Conservation (phyloP, 2,113 vertebrate genomes). For the human region DNA sequence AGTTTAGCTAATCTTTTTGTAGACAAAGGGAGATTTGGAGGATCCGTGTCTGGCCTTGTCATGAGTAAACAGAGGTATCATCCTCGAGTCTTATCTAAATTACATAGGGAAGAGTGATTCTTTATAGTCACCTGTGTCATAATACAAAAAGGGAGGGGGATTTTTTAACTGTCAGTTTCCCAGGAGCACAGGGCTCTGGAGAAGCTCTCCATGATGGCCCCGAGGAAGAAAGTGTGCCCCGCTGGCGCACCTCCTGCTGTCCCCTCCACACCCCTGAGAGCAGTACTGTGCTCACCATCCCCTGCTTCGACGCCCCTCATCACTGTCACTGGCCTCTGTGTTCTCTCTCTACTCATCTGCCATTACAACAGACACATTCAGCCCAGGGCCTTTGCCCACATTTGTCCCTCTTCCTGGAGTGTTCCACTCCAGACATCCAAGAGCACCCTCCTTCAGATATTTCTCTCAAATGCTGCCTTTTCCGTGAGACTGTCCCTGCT, state of each 20-base stretch:
- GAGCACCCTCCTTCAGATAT: background rate
- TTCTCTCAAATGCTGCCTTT: background rate
- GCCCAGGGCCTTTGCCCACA: background rate
- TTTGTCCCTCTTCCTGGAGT: background rate
- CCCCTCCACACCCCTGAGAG: background rate
- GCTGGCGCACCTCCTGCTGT: too few species aligned
- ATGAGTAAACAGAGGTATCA: background rate
- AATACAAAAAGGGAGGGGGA: background rate
- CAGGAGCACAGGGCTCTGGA: background rate
- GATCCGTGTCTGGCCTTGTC: background rate
- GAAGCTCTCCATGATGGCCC: background rate
- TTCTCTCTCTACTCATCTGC: background rate
- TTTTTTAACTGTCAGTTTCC: background rate
- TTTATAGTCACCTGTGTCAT: background rate
- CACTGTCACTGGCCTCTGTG: background rate
- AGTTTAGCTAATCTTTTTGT: background rate
- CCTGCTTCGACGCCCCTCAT: background rate
- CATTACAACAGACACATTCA: background rate
- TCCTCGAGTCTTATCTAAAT: background rate
- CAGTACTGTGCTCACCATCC: fast-evolving
- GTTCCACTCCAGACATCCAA: background rate
- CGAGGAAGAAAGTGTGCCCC: background rate
- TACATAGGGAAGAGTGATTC: background rate
- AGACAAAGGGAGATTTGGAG: background rate
- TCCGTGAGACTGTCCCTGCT: background rate